A percentile compares a stretch with the other conserved stretches of the same genome.
Evolutionary conservation across 2,113 vertebrate species (phyloP).

Genomic region (Phaethornis superciliosus): DNA sequence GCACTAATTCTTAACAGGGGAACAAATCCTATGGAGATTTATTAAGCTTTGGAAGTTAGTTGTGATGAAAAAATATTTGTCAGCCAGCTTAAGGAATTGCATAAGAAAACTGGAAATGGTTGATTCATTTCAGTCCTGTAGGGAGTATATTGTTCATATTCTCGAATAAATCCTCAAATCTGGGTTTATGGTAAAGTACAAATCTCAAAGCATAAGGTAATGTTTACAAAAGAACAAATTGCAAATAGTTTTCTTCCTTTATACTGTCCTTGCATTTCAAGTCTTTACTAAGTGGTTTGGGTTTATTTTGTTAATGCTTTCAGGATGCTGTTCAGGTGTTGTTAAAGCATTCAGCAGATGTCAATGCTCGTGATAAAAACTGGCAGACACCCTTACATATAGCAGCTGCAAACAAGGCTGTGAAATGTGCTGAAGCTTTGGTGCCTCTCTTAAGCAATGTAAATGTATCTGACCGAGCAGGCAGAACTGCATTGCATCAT

Average conservation of each 20-base stretch:
- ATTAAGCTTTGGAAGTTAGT: neutral
- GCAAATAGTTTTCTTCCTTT: neutral
- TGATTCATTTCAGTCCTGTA: neutral
- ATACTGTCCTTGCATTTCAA: neutral
- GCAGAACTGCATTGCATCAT: constrained; percentile 95
- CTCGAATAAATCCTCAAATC: neutral
- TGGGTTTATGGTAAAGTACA: neutral
- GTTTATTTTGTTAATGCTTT: constrained; percentile 11
- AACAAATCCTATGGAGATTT: neutral
- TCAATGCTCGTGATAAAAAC: constrained; percentile 97
- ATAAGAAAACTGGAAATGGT: neutral
- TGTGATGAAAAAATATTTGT: neutral
- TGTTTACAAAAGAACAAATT: neutral
- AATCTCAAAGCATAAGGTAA: neutral
- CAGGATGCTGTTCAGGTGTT: constrained; percentile 97
- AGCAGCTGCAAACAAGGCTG: constrained; percentile 95
- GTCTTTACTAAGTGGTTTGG: neutral
- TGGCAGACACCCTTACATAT: constrained; percentile 99
- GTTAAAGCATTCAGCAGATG: constrained; percentile 96
- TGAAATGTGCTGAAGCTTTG: constrained; percentile 95
- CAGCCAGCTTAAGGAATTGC: neutral
- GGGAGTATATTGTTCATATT: neutral
- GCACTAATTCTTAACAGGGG: neutral
- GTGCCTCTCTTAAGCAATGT: constrained; percentile 96
- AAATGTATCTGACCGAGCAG: constrained; percentile 94